These are phyloP conservation scores for Aurelia sp. DNA, from an alignment of 30 jellyfish, hydroid and myxozoan species.

Conservation along the genomic window DNA sequence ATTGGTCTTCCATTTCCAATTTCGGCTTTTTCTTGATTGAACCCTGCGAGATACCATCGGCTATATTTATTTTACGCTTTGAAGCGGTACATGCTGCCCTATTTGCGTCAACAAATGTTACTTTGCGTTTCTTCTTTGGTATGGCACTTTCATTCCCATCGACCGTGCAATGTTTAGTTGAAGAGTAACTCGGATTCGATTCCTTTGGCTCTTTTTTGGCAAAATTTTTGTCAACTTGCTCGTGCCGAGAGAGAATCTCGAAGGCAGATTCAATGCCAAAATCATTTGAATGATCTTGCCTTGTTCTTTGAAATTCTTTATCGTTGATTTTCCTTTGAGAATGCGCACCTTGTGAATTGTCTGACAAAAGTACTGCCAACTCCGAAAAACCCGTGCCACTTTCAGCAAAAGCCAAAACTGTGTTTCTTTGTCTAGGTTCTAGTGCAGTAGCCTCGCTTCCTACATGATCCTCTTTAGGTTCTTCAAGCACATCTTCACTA, in stretches of 20 bases:
- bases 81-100: not conserved
- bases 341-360: no score
- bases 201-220: no score
- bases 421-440: not conserved
- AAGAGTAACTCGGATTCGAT: not conserved
- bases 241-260: no score
- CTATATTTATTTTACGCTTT: no score
- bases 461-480: not conserved
- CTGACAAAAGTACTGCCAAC: no score
- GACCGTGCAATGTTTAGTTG: not conserved
- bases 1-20: not conserved
- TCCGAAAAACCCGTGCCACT: no score
- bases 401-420: not conserved
- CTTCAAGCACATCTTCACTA: not conserved
- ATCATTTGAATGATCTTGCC: no score
- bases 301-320: no score
- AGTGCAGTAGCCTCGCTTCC: not conserved
- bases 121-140: slow-evolving; percentile 24
- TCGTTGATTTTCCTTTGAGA: no score
- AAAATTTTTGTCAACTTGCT: no score
- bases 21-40: not conserved
- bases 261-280: no score
- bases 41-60: not conserved
- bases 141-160: slow-evolving; percentile 7
- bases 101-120: not conserved